These are phyloP conservation scores for Eledona agricola DNA, from an alignment of 2,888 invertebrate genomes.

Conservation along the genomic window DNA sequence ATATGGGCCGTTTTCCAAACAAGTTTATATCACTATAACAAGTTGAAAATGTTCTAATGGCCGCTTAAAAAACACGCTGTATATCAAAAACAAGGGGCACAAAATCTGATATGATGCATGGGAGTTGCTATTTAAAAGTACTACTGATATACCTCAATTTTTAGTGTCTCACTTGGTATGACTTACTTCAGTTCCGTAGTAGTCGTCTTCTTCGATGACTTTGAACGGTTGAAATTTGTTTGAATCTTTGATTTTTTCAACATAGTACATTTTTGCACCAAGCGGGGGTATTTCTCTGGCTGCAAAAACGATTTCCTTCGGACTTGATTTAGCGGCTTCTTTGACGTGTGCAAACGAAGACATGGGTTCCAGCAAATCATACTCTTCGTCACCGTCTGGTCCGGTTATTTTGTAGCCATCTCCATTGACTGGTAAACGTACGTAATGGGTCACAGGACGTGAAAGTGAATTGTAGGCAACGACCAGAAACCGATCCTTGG, in stretches of 20 bases:
- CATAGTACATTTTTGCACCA: slow-evolving; percentile 73
- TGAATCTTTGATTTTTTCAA: slow-evolving; percentile 52
- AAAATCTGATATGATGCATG: too few relatives aligned
- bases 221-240: slow-evolving; percentile 1
- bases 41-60: too few relatives aligned
- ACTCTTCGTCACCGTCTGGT: slow-evolving; percentile 63
- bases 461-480: slow-evolving; percentile 83
- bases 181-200: slow-evolving; percentile 18
- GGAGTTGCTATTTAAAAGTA: too few relatives aligned
- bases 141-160: background rate
- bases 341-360: slow-evolving; percentile 5
- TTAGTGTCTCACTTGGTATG: too few relatives aligned
- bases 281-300: slow-evolving; percentile 72
- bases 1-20: too few relatives aligned
- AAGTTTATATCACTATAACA: too few relatives aligned
- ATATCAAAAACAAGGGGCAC: too few relatives aligned
- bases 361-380: slow-evolving; percentile 35
- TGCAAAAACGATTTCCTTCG: slow-evolving; percentile 75
- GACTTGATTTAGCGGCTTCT: slow-evolving; percentile 31
- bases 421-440: slow-evolving; percentile 71
- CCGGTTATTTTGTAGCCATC: slow-evolving; percentile 69
- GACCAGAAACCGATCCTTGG: slow-evolving; percentile 69
- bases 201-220: background rate
- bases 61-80: too few relatives aligned
- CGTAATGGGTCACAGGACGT: slow-evolving; percentile 66